Percentiles rank a stretch among this genome's conserved stretches.
phyloP scores from a whole-genome alignment of 1,140 invertebrate genomes.

The Heliconius himera region DNA sequence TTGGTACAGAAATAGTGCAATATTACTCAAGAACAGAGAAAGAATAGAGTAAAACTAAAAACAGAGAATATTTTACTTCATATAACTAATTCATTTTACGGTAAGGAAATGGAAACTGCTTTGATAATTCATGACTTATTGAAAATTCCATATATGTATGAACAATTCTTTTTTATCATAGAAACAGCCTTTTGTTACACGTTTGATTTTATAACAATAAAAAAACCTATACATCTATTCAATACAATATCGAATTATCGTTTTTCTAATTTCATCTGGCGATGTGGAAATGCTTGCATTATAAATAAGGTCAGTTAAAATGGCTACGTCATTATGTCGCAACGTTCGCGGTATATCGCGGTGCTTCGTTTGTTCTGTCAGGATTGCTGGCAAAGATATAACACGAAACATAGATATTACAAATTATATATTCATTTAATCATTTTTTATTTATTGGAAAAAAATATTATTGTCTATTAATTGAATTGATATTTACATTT shows the following conservation, averaged over 20 bases:
- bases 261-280: constrained; percentile 23
- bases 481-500: not conserved
- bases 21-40: no score
- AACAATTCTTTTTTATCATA: not conserved
- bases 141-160: no score
- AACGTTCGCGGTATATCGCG: constrained; percentile 3
- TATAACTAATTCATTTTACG: no score
- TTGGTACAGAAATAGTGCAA: no score
- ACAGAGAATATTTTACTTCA: no score
- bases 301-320: constrained; percentile 33
- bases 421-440: not conserved
- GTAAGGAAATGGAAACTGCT: no score
- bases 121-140: no score
- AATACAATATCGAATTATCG: not conserved
- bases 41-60: no score
- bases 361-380: constrained; percentile 20
- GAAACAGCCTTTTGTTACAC: not conserved
- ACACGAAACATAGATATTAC: not conserved
- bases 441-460: not conserved
- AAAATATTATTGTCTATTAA: not conserved
- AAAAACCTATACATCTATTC: not conserved
- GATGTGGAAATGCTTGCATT: constrained; percentile 26
- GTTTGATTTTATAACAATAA: not conserved
- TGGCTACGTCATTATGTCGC: constrained; percentile 26
- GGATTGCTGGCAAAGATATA: not conserved